phyloP scores from a whole-genome alignment of 2,888 invertebrate species.

The Chrysotoxum bicinctum region DNA sequence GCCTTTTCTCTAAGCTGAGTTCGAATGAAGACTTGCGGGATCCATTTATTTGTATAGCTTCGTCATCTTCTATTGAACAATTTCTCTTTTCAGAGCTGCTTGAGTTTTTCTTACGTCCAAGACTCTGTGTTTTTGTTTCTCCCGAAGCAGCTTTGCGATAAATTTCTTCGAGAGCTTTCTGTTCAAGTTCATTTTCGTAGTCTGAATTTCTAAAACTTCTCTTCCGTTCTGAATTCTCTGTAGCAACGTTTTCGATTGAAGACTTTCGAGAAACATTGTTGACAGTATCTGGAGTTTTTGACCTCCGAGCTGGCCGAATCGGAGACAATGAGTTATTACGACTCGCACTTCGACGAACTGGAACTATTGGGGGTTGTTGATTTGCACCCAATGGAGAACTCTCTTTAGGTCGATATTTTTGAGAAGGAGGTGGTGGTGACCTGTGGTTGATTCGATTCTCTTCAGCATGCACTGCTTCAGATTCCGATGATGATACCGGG shows the following conservation, averaged over 20 bases:
- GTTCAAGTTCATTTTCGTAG: constrained; percentile 63
- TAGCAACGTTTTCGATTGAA: constrained; percentile 66
- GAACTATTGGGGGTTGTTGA: constrained; percentile 58
- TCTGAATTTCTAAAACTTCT: background rate
- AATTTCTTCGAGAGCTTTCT: constrained; percentile 74
- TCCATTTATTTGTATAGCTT: background rate
- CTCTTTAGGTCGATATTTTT: constrained; percentile 56
- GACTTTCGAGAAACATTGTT: constrained; percentile 74
- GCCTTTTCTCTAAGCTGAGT: background rate
- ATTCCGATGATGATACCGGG: constrained; percentile 80
- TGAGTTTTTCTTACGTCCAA: constrained; percentile 35
- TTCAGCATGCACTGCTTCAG: constrained; percentile 75
- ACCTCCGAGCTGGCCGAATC: constrained; percentile 78
- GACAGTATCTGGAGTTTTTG: constrained; percentile 78
- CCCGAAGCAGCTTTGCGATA: constrained; percentile 73
- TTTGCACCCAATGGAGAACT: background rate
- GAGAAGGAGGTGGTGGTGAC: constrained; percentile 74
- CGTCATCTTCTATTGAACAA: background rate
- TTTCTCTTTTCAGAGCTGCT: background rate
- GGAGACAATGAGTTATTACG: constrained; percentile 79
- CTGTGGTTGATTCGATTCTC: constrained; percentile 73
- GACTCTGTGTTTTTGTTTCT: constrained; percentile 69
- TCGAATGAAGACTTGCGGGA: constrained; percentile 3
- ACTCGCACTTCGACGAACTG: constrained; percentile 75
- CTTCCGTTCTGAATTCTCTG: constrained; percentile 57